phyloP scores from a whole-genome alignment of 23 tunicate species.

The Halocynthia aurantium region DNA sequence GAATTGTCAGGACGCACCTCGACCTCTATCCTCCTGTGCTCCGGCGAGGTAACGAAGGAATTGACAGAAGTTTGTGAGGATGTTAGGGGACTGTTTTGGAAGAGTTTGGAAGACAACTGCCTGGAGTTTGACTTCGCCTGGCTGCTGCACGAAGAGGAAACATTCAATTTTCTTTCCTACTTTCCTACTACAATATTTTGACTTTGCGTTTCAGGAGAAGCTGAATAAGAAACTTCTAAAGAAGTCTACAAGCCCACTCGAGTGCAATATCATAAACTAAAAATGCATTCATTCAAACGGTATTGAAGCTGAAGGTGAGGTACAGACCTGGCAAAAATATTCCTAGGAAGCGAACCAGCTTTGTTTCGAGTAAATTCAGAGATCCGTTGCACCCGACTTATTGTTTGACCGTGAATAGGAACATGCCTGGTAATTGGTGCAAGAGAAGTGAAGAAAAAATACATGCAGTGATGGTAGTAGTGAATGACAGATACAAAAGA shows the following conservation, averaged over 20 bases:
- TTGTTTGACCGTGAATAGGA: constrained; percentile 26
- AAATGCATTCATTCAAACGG: neutral
- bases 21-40: constrained; percentile 40
- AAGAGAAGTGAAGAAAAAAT: neutral
- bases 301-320: constrained; percentile 1
- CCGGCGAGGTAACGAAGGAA: neutral
- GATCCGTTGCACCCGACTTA: constrained; percentile 13
- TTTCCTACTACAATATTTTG: neutral
- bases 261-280: neutral
- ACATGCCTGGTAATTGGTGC: constrained; percentile 41
- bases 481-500: too few species aligned
- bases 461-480: constrained; percentile 17
- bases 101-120: too few species aligned
- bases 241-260: too few species aligned
- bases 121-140: too few species aligned
- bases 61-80: too few species aligned
- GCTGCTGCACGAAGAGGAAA: neutral
- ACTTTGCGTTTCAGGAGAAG: too few species aligned
- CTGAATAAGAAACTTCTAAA: too few species aligned
- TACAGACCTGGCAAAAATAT: constrained; percentile 43
- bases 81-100: too few species aligned
- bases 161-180: neutral
- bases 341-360: constrained; percentile 50
- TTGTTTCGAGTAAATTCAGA: constrained; percentile 28
- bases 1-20: constrained; percentile 47